Percentiles rank a stretch among this genome's conserved stretches.
phyloP scores from a whole-genome alignment of 2,113 vertebrate species.

The Carollia perspicillata region DNA sequence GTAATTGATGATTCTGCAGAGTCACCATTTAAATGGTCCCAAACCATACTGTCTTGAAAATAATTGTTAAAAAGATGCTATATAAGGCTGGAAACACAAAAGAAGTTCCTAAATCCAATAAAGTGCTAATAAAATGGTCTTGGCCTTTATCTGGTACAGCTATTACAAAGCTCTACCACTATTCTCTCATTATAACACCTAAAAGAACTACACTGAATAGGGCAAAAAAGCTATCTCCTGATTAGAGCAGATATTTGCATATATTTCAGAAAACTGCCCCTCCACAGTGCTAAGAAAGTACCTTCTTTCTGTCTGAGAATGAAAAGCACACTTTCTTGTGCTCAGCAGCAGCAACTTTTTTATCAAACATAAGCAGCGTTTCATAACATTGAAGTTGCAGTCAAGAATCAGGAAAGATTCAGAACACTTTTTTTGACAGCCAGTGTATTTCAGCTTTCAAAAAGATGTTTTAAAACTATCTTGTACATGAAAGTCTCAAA shows the following conservation, averaged over 20 bases:
- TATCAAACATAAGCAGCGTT: conserved; percentile 52
- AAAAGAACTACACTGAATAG: background rate
- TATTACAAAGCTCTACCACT: background rate
- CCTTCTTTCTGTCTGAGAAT: conserved; percentile 56
- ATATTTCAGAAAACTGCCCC: conserved; percentile 67
- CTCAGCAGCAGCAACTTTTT: conserved; percentile 70
- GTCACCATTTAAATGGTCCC: background rate
- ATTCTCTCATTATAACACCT: background rate
- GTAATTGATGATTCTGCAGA: background rate
- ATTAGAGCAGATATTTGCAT: conserved; percentile 63
- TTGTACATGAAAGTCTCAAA: background rate
- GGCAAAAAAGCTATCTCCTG: conserved; percentile 55
- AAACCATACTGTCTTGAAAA: background rate
- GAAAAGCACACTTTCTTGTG: conserved; percentile 59
- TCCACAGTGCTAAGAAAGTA: conserved; percentile 61
- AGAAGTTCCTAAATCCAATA: background rate
- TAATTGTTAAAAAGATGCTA: background rate
- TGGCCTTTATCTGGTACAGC: background rate
- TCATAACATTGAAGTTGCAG: conserved; percentile 62
- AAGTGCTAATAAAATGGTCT: background rate
- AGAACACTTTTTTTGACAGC: background rate
- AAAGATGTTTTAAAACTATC: background rate
- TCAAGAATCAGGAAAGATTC: conserved; percentile 58
- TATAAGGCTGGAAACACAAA: background rate
- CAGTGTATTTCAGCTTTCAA: background rate